Evolutionary conservation across 2,888 invertebrate species (phyloP).

Genomic region (Julus scandinavius): DNA sequence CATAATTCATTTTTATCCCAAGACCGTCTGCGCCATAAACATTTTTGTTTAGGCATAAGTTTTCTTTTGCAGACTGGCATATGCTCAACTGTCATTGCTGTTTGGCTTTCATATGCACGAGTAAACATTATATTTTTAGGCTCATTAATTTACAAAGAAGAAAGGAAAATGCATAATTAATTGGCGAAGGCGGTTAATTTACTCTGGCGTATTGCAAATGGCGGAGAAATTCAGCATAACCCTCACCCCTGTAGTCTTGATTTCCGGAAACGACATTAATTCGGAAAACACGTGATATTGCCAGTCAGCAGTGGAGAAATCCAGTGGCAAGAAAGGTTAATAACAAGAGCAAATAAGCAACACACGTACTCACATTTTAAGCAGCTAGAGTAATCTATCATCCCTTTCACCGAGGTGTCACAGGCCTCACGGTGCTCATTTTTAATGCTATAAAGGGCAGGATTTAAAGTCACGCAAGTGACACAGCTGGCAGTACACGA

Average conservation of each 20-base stretch:
- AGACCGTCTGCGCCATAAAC: not conserved
- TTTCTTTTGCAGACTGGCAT: not conserved
- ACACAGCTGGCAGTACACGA: not conserved
- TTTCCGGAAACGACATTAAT: slow-evolving; percentile 30
- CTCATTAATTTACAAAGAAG: not conserved
- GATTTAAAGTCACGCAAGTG: not conserved
- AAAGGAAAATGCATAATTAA: slow-evolving; percentile 12
- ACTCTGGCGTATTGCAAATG: not conserved
- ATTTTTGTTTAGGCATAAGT: too few species aligned
- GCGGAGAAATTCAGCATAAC: not conserved
- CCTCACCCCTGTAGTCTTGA: not conserved
- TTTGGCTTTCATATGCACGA: not conserved
- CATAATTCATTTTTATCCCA: not conserved
- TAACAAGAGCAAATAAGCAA: slow-evolving; percentile 50
- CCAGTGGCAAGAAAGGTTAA: slow-evolving; percentile 49
- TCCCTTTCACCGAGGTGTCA: slow-evolving; percentile 39
- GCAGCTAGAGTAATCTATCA: slow-evolving; percentile 30
- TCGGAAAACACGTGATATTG: not conserved
- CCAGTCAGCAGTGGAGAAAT: not conserved
- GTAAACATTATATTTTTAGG: not conserved
- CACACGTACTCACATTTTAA: slow-evolving; percentile 33
- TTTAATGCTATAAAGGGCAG: not conserved
- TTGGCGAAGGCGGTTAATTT: slow-evolving; percentile 4
- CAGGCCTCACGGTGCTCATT: slow-evolving; percentile 24
- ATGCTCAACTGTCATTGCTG: not conserved